phyloP scores from a whole-genome alignment of 2,113 vertebrate species.

The Climacteris rufus region DNA sequence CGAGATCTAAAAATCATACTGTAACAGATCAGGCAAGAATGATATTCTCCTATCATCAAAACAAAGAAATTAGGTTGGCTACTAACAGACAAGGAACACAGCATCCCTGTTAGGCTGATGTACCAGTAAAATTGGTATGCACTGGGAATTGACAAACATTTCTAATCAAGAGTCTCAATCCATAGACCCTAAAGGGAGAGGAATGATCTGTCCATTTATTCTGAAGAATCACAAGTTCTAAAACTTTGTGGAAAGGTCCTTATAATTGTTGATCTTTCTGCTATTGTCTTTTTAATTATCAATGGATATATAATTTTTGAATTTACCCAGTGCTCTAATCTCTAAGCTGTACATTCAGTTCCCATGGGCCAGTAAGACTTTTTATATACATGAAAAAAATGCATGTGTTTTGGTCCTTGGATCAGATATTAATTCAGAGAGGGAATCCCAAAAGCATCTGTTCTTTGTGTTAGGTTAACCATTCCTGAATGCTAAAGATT shows the following conservation, averaged over 20 bases:
- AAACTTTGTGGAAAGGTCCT: background rate
- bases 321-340: background rate
- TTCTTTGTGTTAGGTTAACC: background rate
- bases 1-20: background rate
- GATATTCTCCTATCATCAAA: background rate
- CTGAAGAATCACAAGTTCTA: background rate
- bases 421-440: background rate
- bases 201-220: background rate
- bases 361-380: background rate
- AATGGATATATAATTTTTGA: background rate
- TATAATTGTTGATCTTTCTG: background rate
- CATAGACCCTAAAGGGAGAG: background rate
- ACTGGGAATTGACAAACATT: background rate
- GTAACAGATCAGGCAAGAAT: background rate
- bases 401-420: fast-evolving
- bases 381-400: background rate
- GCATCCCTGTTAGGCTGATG: background rate
- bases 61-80: background rate
- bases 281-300: background rate
- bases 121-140: background rate
- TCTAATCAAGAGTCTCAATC: background rate
- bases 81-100: background rate
- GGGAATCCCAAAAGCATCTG: background rate
- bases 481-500: background rate
- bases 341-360: background rate